These are phyloP conservation scores for Catostomus latipinnis DNA, from an alignment of 2,797 vertebrate species.

Conservation along the genomic window DNA sequence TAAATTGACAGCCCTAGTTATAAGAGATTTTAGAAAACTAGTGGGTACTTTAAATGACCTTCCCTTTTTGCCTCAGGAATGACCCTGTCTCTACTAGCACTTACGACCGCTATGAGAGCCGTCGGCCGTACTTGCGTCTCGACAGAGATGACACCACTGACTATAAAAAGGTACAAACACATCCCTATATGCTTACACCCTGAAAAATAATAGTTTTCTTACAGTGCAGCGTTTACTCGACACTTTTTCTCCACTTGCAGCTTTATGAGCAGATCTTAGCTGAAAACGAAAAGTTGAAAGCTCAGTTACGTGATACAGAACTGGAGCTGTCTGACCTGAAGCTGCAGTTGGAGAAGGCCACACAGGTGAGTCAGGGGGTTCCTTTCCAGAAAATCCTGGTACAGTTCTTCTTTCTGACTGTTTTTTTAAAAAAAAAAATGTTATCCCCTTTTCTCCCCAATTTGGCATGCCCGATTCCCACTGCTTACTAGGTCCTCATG, in stretches of 20 bases:
- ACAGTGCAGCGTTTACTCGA: background rate
- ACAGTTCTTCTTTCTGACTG: too few species aligned
- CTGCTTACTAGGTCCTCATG: too few species aligned
- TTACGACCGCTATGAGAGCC: constrained; percentile 86
- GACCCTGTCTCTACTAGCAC: constrained; percentile 66
- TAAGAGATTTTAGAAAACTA: background rate
- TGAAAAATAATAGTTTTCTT: background rate
- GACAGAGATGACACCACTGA: constrained; percentile 92
- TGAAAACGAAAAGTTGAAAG: constrained; percentile 98
- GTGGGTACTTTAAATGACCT: background rate
- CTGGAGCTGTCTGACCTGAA: constrained; percentile 94
- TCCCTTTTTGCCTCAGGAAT: background rate
- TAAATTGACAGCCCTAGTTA: too few species aligned
- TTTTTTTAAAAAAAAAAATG: too few species aligned
- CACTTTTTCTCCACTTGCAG: constrained; percentile 67
- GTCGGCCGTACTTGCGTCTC: constrained; percentile 85
- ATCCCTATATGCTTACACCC: background rate
- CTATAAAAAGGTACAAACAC: constrained; percentile 90
- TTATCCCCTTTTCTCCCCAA: too few species aligned
- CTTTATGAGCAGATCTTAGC: constrained; percentile 97
- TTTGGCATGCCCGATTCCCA: too few species aligned
- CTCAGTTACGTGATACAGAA: constrained; percentile 95
- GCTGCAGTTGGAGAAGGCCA: constrained; percentile 95
- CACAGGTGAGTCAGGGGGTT: constrained; percentile 83
- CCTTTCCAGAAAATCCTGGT: too few species aligned